Evolutionary conservation across 30 jellyfish, hydroid and myxozoan species (phyloP), one percentile per base, ranked within the genome.

Genomic region (Turritopsis rubra): DNA sequence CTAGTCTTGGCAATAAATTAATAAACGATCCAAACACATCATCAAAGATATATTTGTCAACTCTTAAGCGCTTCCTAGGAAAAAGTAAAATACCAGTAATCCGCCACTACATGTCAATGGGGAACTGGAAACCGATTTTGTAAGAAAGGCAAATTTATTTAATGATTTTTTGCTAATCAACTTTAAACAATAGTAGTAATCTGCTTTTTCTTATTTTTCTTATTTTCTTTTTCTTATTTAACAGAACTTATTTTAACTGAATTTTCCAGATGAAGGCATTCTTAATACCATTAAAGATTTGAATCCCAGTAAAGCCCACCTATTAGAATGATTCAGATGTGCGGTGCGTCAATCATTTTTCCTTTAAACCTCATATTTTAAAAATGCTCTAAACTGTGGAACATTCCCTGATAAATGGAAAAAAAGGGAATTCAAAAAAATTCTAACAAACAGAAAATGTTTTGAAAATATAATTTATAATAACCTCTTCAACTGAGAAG

Each of bases 101-200:
- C 72, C 72, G 19, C 72, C 72, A 54, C n/a, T 54, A 54, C 72
- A 16, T 54, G 72, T 54, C n/a, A 54, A 54, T 16, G 72, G n/a
- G 18, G n/a, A 54, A 54, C 72, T 54, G 18, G 72, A 54, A 54
- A 54, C 72, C n/a, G 72, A 54, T n/a, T 54, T 54, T 54, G 19
- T 16, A 54, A 54, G n/a, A 54, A 54, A 54, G n/a, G 72, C 72
- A 16, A 54, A 54, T 54, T 54, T 54, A 16, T 54, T 54, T 54
- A 54, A 54, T 54, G 72, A n/a, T n/a, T n/a, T n/a, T n/a, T n/a
- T n/a, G n/a, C n/a, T n/a, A n/a, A n/a, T n/a, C n/a, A n/a, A 54
- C 72, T 54, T 54, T 54, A 54, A 54, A 18, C 19, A 54, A 54
- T n/a, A 54, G 72, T n/a, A 54, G 72, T 54, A 54, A 18, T 54